Conservation (phyloP, 2,888 invertebrate species). For the Argyresthia goedartella region DNA sequence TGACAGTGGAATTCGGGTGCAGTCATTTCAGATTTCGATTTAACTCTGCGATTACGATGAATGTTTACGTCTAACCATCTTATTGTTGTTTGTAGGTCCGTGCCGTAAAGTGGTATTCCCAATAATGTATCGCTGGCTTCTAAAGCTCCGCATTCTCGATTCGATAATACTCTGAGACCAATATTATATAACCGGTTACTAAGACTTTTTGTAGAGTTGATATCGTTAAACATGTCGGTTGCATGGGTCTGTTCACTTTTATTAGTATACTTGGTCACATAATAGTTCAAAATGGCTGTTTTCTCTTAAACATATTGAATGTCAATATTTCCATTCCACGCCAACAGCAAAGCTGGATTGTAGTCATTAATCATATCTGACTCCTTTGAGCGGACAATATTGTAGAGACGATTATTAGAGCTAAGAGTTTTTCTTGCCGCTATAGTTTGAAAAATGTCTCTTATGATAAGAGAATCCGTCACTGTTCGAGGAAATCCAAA, state of each 20-base stretch:
- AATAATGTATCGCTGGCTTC: slow-evolving; percentile 26
- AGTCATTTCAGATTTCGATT: slow-evolving; percentile 17
- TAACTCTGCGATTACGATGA: slow-evolving; percentile 18
- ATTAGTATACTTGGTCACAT: slow-evolving; percentile 23
- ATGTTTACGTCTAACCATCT: slow-evolving; percentile 24
- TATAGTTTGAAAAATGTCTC: slow-evolving; percentile 9
- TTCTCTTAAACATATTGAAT: slow-evolving; percentile 22
- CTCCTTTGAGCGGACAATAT: slow-evolving; percentile 17
- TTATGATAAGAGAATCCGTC: not conserved
- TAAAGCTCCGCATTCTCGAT: slow-evolving; percentile 27
- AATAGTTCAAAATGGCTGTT: slow-evolving; percentile 18
- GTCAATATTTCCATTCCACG: slow-evolving; percentile 26
- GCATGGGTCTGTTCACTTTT: no score
- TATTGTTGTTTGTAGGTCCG: slow-evolving; percentile 24
- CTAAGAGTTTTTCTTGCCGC: slow-evolving; percentile 15
- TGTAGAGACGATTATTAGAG: slow-evolving; percentile 19
- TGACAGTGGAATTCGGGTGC: slow-evolving; percentile 17
- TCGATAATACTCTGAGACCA: slow-evolving; percentile 18
- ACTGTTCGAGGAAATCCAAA: not conserved
- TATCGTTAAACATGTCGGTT: slow-evolving; percentile 13
- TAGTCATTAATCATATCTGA: slow-evolving; percentile 21
- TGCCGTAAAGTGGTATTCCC: slow-evolving; percentile 22
- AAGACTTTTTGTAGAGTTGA: slow-evolving; percentile 24
- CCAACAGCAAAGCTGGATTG: slow-evolving; percentile 19
- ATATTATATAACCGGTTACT: slow-evolving; percentile 21